A percentile compares a stretch with the other conserved stretches of the same genome.
Evolutionary conservation across 2,888 invertebrate species (phyloP).

Genomic region (Trissolcus brochymenae): DNA sequence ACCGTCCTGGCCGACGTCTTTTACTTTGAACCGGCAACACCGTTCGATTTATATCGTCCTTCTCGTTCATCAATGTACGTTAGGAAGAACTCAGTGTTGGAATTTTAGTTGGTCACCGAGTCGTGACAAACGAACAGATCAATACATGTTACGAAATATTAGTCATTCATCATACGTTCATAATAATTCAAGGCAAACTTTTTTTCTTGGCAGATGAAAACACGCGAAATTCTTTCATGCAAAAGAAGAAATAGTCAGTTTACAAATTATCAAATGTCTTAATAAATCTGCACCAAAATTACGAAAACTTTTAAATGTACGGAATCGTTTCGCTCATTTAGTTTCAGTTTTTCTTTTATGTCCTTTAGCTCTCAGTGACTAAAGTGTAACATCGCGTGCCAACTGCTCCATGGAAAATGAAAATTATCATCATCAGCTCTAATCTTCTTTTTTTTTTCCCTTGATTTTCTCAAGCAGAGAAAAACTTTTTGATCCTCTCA

Average conservation of each 20-base stretch:
- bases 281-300: not conserved
- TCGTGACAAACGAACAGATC: conserved; percentile 65
- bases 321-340: too few species aligned
- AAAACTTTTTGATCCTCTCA: not conserved
- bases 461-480: not conserved
- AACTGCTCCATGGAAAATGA: not conserved
- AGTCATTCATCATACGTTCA: conserved; percentile 15
- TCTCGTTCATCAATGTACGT: conserved; percentile 71
- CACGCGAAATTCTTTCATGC: too few species aligned
- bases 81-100: conserved; percentile 70
- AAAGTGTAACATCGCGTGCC: conserved; percentile 7
- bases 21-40: conserved; percentile 68
- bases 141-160: conserved; percentile 50
- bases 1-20: conserved; percentile 63
- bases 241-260: too few species aligned
- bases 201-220: too few species aligned
- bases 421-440: not conserved
- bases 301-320: not conserved
- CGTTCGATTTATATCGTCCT: conserved; percentile 47
- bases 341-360: too few species aligned
- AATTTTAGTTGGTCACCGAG: conserved; percentile 73
- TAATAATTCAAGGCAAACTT: conserved; percentile 18
- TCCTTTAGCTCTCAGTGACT: too few species aligned
- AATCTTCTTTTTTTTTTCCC: not conserved
- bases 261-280: too few species aligned